Evolutionary conservation across 2,888 invertebrate species (phyloP), one percentile per base, ranked within the genome.

Genomic region (Mesodorylaimus sp.): DNA sequence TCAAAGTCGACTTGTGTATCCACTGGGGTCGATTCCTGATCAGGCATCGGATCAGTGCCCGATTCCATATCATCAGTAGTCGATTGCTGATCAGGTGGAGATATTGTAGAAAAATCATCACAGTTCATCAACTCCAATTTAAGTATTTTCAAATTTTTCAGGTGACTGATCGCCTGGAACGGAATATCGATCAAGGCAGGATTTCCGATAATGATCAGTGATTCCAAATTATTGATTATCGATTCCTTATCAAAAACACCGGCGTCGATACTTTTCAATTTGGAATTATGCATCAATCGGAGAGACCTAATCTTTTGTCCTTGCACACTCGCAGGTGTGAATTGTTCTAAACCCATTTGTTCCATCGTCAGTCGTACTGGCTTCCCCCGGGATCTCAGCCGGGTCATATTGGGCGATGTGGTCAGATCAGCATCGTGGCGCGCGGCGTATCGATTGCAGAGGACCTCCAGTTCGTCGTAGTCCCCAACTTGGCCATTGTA

Each of bases 401-500:
- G 10, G 7, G 32, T 32, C 32, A 44, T 23, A n/a, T 44, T 27
- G 24, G 45, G 45, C 7, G 25, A 13, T 10, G 25, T 16, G 13
- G 24, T 13, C 13, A 44, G 13, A 27, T 27, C 19, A 26, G 45
- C 13, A 16, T 16, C 27, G 45, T 16, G 16, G 19, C 27, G 26
- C 5, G 45, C 13, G 45, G 45, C 45, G 45, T 44, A 44, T 16
- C 45, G 45, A n/a, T 44, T 44, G 24, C 45, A 44, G 5, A 44
- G 26, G 5, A 44, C 25, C 5, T 44, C 24, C 19, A 44, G 7
- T 24, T 27, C 23, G 24, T 44, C 24, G 45, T 44, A 44, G 16
- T 16, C 23, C 3, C 45, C 45, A 13, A 13, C 21, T n/a, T 7
- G 16, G 45, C 27, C 25, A 26, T 24, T 13, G 25, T 44, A 44